Conservation (phyloP, 64 coral and sea anemone genomes). For the Actinia equina region DNA sequence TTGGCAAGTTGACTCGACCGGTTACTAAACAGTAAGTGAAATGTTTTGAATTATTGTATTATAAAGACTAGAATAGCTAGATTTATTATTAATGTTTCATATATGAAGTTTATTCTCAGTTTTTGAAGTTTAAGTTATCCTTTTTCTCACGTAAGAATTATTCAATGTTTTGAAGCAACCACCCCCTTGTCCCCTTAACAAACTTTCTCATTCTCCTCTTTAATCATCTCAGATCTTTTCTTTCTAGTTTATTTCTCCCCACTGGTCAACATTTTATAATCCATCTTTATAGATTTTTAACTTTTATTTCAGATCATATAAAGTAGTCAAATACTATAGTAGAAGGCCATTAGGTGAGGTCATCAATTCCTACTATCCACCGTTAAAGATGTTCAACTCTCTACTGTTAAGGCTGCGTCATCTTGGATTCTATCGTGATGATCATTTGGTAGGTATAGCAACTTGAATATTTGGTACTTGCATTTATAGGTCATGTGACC, state of each 20-base stretch:
- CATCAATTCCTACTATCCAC: constrained; percentile 80
- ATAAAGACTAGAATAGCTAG: background rate
- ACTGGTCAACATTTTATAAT: no score
- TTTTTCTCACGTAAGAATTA: no score
- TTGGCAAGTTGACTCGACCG: constrained; percentile 90
- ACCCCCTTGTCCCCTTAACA: no score
- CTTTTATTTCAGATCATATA: constrained; percentile 73
- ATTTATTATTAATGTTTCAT: background rate
- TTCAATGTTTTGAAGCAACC: no score
- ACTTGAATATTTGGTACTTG: background rate
- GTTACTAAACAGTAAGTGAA: constrained; percentile 79
- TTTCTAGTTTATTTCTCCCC: no score
- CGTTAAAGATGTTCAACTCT: constrained; percentile 80
- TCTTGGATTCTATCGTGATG: constrained; percentile 83
- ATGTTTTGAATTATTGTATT: background rate
- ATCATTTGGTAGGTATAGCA: constrained; percentile 64
- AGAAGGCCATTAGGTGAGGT: constrained; percentile 49
- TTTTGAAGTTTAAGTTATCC: no score
- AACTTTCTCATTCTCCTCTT: background rate
- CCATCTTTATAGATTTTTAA: no score
- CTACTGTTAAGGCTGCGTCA: constrained; percentile 78
- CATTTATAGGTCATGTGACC: no score
- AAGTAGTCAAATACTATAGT: constrained; percentile 69
- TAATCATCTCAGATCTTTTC: no score
- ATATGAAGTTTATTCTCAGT: no score